phyloP scores from a whole-genome alignment of 2,113 vertebrate species.

The Etia nguti region DNA sequence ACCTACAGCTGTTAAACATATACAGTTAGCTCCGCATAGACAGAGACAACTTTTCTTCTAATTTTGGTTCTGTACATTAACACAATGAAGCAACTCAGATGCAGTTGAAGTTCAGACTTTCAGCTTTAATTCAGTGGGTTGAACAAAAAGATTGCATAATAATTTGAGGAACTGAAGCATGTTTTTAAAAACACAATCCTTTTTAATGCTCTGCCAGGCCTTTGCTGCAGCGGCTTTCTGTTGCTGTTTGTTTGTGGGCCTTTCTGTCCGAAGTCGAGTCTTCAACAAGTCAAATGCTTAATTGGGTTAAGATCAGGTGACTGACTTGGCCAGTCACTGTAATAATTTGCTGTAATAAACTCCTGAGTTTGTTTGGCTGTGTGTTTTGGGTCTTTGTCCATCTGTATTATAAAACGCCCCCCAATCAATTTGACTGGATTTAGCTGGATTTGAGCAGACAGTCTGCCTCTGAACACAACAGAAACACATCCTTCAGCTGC shows the following conservation, averaged over 20 bases:
- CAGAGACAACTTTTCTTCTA: background rate
- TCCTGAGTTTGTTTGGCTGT: background rate
- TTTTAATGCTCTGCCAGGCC: too few relatives aligned
- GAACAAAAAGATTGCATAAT: background rate
- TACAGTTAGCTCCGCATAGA: accelerated
- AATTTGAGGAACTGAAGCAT: background rate
- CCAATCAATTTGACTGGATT: background rate
- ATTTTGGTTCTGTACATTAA: accelerated
- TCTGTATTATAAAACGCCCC: too few relatives aligned
- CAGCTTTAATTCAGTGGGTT: background rate
- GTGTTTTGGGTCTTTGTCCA: background rate
- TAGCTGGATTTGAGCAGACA: background rate
- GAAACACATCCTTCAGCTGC: too few relatives aligned
- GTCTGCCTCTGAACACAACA: background rate
- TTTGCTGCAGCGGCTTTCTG: background rate
- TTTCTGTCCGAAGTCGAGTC: background rate
- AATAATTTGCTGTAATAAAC: background rate
- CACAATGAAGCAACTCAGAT: background rate
- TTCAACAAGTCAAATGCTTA: background rate
- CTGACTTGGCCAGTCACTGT: background rate
- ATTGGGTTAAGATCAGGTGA: background rate
- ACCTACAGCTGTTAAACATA: background rate
- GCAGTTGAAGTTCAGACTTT: background rate
- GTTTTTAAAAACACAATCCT: background rate
- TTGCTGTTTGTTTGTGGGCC: background rate